Conservation (phyloP, 2,113 vertebrate genomes). For the Solea solea region DNA sequence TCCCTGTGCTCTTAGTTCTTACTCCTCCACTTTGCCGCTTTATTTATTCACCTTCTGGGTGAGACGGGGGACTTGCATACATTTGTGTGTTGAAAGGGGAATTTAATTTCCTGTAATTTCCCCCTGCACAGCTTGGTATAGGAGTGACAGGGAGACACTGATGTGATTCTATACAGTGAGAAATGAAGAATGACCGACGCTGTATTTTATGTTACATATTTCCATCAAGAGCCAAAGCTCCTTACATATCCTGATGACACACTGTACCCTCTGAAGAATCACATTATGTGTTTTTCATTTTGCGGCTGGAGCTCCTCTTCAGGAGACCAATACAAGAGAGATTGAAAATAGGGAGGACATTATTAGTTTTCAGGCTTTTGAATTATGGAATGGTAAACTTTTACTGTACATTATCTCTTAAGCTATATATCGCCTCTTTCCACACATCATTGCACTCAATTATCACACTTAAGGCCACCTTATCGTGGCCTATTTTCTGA, state of each 20-base stretch:
- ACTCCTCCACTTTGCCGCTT: conserved; percentile 24
- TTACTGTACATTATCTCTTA: background rate
- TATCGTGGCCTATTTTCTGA: background rate
- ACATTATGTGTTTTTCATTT: conserved; percentile 46
- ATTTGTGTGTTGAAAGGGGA: conserved; percentile 27
- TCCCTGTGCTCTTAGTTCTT: conserved; percentile 27
- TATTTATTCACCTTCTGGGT: conserved; percentile 52
- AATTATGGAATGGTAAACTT: conserved; percentile 1
- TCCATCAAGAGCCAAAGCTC: conserved; percentile 18
- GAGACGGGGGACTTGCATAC: conserved; percentile 8
- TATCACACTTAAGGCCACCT: background rate
- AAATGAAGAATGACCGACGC: conserved; percentile 23
- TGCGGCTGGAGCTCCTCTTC: conserved; percentile 1
- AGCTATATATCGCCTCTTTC: conserved; percentile 5
- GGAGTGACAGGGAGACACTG: conserved; percentile 17
- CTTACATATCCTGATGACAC: conserved; percentile 22
- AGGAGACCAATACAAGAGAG: background rate
- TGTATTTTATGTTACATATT: conserved; percentile 1
- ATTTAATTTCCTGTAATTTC: conserved; percentile 69
- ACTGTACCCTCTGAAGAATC: conserved; percentile 26
- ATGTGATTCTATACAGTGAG: conserved; percentile 40
- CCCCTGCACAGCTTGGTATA: background rate
- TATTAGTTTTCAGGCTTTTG: conserved; percentile 16
- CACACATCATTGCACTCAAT: conserved; percentile 2
- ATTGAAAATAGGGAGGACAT: background rate